Conservation (phyloP, 2,888 invertebrate species). For the Eupithecia insigniata region DNA sequence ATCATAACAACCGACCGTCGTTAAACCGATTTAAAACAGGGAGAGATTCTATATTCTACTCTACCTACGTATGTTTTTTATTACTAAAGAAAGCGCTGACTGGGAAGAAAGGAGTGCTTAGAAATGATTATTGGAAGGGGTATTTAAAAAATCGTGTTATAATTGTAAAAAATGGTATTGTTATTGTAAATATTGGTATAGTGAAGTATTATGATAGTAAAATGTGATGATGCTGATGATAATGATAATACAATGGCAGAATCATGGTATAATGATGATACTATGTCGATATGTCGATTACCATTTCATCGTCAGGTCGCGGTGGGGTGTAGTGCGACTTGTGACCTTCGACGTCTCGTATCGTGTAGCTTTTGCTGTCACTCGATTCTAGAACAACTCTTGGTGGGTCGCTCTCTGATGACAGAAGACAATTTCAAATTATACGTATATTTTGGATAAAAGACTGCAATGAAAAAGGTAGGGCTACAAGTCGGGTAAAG, state of each 20-base stretch:
- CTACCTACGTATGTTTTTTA: too few species aligned
- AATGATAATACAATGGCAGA: not conserved
- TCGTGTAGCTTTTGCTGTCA: slow-evolving; percentile 74
- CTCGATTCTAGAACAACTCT: slow-evolving; percentile 77
- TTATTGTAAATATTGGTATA: too few species aligned
- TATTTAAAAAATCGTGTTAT: too few species aligned
- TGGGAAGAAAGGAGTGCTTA: too few species aligned
- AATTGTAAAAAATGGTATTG: too few species aligned
- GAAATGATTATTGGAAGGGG: too few species aligned
- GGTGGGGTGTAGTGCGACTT: slow-evolving; percentile 59
- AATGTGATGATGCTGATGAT: not conserved
- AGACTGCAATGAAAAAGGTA: not conserved
- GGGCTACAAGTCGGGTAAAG: not conserved
- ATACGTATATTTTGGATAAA: not conserved
- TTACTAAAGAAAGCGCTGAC: too few species aligned
- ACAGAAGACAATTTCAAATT: slow-evolving; percentile 5
- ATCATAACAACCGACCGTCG: too few species aligned
- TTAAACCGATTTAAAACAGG: too few species aligned
- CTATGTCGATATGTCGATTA: not conserved
- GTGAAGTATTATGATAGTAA: not conserved
- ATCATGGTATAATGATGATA: not conserved
- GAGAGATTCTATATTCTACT: too few species aligned
- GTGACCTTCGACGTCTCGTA: slow-evolving; percentile 62
- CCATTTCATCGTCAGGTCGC: slow-evolving; percentile 61
- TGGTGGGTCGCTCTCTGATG: slow-evolving; percentile 70